Evolutionary conservation across 2,888 invertebrate genomes (phyloP).

Genomic region (Encarsia formosa): DNA sequence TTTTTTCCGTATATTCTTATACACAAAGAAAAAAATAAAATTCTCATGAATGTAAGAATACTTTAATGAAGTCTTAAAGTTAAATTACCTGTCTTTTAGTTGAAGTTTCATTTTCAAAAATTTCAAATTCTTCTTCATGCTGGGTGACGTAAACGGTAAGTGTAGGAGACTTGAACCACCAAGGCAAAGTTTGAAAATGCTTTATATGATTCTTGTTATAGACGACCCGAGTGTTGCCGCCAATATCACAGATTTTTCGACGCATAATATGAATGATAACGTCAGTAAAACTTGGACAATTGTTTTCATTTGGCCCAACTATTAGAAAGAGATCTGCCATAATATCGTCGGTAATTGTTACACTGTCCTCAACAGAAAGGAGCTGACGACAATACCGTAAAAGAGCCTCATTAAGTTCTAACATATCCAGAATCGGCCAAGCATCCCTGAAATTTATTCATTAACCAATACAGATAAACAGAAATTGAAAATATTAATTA

Average conservation of each 20-base stretch:
- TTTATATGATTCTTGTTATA: slow-evolving; percentile 58
- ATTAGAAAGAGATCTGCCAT: slow-evolving; percentile 37
- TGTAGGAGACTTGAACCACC: slow-evolving; percentile 56
- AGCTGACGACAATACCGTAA: slow-evolving; percentile 37
- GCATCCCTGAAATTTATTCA: slow-evolving; percentile 37
- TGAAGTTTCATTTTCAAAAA: not conserved
- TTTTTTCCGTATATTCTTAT: not conserved
- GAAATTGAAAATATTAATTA: too few species aligned
- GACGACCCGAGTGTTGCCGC: slow-evolving; percentile 50
- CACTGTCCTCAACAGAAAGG: slow-evolving; percentile 31
- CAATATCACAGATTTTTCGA: slow-evolving; percentile 37
- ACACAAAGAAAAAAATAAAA: not conserved
- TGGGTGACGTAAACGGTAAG: slow-evolving; percentile 32
- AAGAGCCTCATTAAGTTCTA: slow-evolving; percentile 35
- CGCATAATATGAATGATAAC: slow-evolving; percentile 40
- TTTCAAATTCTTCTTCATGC: not conserved
- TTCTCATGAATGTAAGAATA: not conserved
- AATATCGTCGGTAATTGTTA: slow-evolving; percentile 33
- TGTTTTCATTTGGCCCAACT: slow-evolving; percentile 18
- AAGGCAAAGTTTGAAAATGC: slow-evolving; percentile 56
- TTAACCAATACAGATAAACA: too few species aligned
- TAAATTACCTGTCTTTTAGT: slow-evolving; percentile 4
- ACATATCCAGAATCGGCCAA: slow-evolving; percentile 42
- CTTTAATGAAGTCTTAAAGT: too few species aligned
- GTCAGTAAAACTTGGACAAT: slow-evolving; percentile 37